phyloP scores from a whole-genome alignment of 2,113 vertebrate species.

The Suricata suricatta region DNA sequence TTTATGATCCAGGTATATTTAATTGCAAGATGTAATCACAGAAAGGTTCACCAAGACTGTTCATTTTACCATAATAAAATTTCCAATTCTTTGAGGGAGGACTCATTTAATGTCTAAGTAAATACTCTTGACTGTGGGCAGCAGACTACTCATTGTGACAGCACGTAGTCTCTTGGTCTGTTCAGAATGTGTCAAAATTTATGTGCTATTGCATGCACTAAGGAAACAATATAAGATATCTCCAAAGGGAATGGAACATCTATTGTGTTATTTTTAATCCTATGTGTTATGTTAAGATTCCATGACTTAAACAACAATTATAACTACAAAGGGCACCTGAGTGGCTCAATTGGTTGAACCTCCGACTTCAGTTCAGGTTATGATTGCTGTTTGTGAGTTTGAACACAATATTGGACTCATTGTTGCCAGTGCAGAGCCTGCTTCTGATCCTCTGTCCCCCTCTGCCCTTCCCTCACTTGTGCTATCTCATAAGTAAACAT shows the following conservation, averaged over 20 bases:
- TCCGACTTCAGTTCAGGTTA: no score
- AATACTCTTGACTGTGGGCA: constrained; percentile 26
- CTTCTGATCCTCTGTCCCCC: no score
- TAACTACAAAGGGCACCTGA: neutral
- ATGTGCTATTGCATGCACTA: neutral
- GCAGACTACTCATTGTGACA: constrained; percentile 56
- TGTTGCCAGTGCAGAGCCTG: no score
- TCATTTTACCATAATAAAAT: constrained; percentile 68
- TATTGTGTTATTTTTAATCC: neutral
- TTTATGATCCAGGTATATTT: constrained; percentile 40
- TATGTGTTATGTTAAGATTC: neutral
- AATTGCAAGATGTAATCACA: neutral
- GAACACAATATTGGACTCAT: no score
- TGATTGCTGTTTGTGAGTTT: no score
- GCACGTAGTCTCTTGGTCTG: constrained; percentile 62
- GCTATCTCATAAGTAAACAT: no score
- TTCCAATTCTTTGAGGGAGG: constrained; percentile 34
- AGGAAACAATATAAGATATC: constrained; percentile 23
- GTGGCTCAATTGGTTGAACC: no score
- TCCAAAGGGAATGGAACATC: neutral
- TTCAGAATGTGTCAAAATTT: constrained; percentile 60
- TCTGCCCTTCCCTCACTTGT: no score
- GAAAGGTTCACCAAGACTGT: constrained; percentile 1
- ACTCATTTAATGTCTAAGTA: constrained; percentile 59
- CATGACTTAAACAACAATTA: neutral